phyloP scores from a whole-genome alignment of 92 coral and sea anemone genomes.

The Metridium senile region DNA sequence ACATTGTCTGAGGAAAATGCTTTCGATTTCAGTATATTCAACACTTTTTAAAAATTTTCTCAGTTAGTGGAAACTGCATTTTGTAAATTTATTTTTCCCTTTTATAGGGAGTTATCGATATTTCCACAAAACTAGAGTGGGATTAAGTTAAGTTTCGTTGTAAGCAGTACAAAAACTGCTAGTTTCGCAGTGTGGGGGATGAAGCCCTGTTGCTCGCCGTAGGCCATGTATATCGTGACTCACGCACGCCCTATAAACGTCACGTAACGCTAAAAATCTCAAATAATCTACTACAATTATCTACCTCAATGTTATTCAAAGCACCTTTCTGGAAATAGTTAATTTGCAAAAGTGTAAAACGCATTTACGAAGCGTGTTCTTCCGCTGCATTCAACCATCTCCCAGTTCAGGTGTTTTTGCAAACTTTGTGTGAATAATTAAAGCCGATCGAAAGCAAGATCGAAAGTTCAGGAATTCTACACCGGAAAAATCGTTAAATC shows the following conservation, averaged over 20 bases:
- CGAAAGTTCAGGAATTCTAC: not conserved
- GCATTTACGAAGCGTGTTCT: not conserved
- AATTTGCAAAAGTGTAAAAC: not conserved
- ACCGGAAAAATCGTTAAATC: not conserved
- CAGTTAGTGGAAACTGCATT: too few relatives aligned
- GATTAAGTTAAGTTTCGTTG: too few relatives aligned
- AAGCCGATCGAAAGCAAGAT: not conserved
- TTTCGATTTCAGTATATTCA: too few relatives aligned
- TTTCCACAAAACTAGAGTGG: too few relatives aligned
- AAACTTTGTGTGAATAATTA: conserved; percentile 23
- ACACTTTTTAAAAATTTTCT: too few relatives aligned
- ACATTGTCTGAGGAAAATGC: too few relatives aligned
- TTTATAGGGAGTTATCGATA: too few relatives aligned
- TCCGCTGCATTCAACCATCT: conserved; percentile 18
- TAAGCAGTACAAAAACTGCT: too few relatives aligned
- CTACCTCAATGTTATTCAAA: not conserved
- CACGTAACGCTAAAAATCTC: not conserved
- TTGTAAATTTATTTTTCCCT: too few relatives aligned
- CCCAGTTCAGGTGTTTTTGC: conserved; percentile 22
- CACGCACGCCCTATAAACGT: not conserved
- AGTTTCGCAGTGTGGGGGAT: too few relatives aligned
- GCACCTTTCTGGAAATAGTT: not conserved
- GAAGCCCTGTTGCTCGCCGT: too few relatives aligned
- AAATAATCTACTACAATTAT: not conserved
- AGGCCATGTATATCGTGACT: not conserved